phyloP scores from a whole-genome alignment of 2,113 vertebrate species.

The Pelecanus crispus region DNA sequence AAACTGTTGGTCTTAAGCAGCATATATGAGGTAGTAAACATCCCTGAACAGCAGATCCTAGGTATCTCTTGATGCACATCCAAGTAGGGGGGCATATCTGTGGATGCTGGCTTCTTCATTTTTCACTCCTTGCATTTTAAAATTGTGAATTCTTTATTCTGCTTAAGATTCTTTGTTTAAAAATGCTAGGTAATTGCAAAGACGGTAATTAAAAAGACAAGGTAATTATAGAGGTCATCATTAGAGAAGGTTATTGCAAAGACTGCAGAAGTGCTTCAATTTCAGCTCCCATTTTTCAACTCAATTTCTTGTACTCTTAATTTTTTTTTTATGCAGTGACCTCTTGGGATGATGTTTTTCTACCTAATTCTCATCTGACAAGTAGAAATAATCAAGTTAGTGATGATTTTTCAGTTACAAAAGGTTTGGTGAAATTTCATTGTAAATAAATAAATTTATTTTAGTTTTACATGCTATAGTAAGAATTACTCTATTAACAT shows the following conservation, averaged over 20 bases:
- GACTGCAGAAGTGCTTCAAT: background rate
- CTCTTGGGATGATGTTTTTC: background rate
- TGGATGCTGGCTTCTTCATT: background rate
- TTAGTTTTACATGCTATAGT: background rate
- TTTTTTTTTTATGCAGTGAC: background rate
- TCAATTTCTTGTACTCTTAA: background rate
- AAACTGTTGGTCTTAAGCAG: background rate
- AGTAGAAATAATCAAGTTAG: background rate
- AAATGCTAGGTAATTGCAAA: background rate
- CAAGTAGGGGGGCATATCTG: background rate
- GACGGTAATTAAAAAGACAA: constrained; percentile 46
- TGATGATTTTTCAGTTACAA: background rate
- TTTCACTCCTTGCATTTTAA: background rate
- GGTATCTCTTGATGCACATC: background rate
- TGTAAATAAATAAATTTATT: background rate
- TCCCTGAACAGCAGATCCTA: background rate
- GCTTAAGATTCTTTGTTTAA: background rate
- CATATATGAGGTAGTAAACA: background rate
- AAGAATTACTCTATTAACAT: background rate
- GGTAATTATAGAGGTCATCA: constrained; percentile 52
- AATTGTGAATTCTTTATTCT: background rate
- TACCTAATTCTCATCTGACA: background rate
- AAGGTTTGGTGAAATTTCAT: background rate
- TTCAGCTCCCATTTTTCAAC: background rate
- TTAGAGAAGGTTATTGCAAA: background rate